Conservation (phyloP, 2,888 invertebrate species). For the Thecocarcelia acutangulata region DNA sequence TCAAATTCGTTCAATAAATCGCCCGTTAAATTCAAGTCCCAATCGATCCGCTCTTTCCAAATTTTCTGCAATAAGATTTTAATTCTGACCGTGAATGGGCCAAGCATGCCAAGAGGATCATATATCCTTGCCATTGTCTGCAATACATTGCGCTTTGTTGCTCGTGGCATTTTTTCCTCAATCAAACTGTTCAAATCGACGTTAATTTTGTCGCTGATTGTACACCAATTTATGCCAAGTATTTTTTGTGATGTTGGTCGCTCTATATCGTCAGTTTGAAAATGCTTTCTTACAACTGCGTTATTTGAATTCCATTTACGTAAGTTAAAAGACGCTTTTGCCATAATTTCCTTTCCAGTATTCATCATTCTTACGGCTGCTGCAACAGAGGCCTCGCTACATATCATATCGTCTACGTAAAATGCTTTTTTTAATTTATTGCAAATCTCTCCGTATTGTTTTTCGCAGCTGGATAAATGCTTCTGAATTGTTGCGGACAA, state of each 20-base stretch:
- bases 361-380: conserved; percentile 32
- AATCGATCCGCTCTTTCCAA: conserved; percentile 28
- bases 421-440: conserved; percentile 32
- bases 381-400: conserved; percentile 44
- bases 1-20: conserved; percentile 22
- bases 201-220: too few species aligned
- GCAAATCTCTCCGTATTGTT: too few species aligned
- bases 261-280: not conserved
- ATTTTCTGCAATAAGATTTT: conserved; percentile 53
- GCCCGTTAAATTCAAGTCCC: conserved; percentile 29
- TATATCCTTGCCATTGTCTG: conserved; percentile 53
- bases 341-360: conserved; percentile 55
- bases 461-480: too few species aligned
- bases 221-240: conserved; percentile 57
- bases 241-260: conserved; percentile 41
- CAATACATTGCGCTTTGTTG: conserved; percentile 54
- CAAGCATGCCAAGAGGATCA: conserved; percentile 56
- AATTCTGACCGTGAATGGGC: conserved; percentile 60
- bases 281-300: not conserved
- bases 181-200: conserved; percentile 29
- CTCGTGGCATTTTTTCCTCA: conserved; percentile 15
- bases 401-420: conserved; percentile 54
- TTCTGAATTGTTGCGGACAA: too few species aligned
- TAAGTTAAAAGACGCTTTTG: conserved; percentile 57
- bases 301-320: conserved; percentile 66